Conservation (phyloP, 2,113 vertebrate genomes). For the Cacatua alba region DNA sequence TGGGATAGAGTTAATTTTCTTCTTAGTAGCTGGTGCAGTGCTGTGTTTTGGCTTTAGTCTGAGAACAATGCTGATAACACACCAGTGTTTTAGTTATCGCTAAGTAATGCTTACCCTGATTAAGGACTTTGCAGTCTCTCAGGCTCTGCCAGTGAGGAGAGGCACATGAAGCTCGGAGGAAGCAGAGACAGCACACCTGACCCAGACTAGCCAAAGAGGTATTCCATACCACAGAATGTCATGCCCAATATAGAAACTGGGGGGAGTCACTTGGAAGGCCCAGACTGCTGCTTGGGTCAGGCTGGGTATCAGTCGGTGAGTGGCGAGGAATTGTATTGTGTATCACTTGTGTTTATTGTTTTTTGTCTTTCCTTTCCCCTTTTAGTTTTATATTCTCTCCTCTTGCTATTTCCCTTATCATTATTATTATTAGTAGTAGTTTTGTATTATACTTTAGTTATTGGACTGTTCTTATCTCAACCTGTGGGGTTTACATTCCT, state of each 20-base stretch:
- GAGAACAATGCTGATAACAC: background rate
- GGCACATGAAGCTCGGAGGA: background rate
- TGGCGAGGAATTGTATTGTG: background rate
- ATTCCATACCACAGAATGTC: background rate
- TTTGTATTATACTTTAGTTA: background rate
- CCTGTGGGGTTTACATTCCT: background rate
- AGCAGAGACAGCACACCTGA: background rate
- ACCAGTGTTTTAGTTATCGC: background rate
- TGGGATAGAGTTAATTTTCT: background rate
- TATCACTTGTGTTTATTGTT: background rate
- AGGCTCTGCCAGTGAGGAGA: background rate
- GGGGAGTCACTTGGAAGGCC: background rate
- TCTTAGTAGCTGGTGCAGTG: background rate
- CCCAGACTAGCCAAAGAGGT: background rate
- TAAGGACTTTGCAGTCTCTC: background rate
- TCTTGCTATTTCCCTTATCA: background rate
- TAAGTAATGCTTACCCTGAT: background rate
- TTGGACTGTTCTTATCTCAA: background rate
- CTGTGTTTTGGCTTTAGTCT: background rate
- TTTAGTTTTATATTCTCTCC: background rate
- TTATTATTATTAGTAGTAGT: background rate
- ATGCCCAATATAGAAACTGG: background rate
- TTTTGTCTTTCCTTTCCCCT: background rate
- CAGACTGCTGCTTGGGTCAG: background rate
- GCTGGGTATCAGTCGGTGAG: too few relatives aligned